These are phyloP conservation scores for Coregonus sp. DNA, from an alignment of 2,797 vertebrate genomes.

Conservation along the genomic window DNA sequence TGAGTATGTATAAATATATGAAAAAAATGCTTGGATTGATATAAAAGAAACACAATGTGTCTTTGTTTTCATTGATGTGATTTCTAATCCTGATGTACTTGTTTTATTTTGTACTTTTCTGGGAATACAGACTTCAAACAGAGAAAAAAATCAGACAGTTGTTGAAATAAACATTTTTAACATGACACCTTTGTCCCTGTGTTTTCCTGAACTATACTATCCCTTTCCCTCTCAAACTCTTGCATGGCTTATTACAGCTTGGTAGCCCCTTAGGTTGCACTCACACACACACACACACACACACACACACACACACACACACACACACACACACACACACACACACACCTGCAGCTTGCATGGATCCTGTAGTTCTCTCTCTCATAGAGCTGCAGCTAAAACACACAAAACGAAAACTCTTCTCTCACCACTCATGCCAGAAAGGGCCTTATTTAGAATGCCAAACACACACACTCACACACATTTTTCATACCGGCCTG, in stretches of 20 bases:
- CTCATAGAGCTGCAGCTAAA: not conserved
- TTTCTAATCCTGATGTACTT: slow-evolving; percentile 92
- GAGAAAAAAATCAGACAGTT: slow-evolving; percentile 76
- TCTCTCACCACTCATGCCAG: not conserved
- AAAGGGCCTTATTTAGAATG: not conserved
- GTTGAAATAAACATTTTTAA: slow-evolving; percentile 96
- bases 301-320: slow-evolving; percentile 15
- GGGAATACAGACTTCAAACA: slow-evolving; percentile 80
- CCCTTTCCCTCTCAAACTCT: not conserved
- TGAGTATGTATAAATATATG: slow-evolving; percentile 84
- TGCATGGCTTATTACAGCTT: slow-evolving; percentile 1
- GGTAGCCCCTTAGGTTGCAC: not conserved
- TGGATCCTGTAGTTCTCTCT: not conserved
- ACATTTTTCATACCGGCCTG: slow-evolving; percentile 14
- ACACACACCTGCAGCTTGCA: slow-evolving; percentile 27
- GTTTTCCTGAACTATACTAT: slow-evolving; percentile 55
- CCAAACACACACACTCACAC: slow-evolving; percentile 13
- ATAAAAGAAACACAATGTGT: slow-evolving; percentile 78
- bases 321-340: slow-evolving; percentile 12
- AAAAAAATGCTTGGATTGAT: slow-evolving; percentile 77
- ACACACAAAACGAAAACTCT: not conserved
- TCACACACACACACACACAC: not conserved
- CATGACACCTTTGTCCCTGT: slow-evolving; percentile 71
- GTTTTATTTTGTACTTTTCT: slow-evolving; percentile 96
- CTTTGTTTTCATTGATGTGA: slow-evolving; percentile 86